Conservation (phyloP, 2,797 vertebrate species). For the Eurystomus glaucurus region DNA sequence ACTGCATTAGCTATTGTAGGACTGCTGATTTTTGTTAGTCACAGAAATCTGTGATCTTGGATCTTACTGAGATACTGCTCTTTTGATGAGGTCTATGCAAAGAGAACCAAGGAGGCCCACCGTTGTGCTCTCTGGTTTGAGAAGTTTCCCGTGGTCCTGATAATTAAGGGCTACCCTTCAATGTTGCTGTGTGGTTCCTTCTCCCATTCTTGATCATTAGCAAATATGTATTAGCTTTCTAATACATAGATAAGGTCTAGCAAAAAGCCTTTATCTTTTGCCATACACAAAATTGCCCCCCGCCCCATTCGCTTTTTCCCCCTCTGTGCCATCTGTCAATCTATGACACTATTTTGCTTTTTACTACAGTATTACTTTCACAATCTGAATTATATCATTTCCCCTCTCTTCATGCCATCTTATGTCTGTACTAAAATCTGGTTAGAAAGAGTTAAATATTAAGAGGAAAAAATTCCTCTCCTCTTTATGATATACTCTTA, state of each 20-base stretch:
- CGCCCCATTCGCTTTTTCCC: fast-evolving
- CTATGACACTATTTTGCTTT: neutral
- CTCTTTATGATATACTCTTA: neutral
- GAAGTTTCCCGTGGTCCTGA: neutral
- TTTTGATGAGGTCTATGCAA: neutral
- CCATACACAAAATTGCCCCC: neutral
- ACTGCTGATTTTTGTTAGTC: neutral
- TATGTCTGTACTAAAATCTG: neutral
- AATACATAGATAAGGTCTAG: neutral
- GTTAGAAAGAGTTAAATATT: neutral
- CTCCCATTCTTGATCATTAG: neutral
- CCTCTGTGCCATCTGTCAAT: neutral
- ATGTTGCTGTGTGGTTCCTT: neutral
- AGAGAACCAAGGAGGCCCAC: neutral
- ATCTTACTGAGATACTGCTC: neutral
- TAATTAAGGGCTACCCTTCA: neutral
- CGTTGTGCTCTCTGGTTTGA: neutral
- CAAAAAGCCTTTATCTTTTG: neutral
- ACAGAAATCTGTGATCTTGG: neutral
- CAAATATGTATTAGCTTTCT: neutral
- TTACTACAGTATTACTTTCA: neutral
- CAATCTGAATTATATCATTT: neutral
- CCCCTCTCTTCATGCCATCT: neutral
- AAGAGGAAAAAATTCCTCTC: neutral
- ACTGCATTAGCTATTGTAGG: neutral